Conservation (phyloP, 35 echinoderm and acorn worm species). For the Lytechinus variegatus region DNA sequence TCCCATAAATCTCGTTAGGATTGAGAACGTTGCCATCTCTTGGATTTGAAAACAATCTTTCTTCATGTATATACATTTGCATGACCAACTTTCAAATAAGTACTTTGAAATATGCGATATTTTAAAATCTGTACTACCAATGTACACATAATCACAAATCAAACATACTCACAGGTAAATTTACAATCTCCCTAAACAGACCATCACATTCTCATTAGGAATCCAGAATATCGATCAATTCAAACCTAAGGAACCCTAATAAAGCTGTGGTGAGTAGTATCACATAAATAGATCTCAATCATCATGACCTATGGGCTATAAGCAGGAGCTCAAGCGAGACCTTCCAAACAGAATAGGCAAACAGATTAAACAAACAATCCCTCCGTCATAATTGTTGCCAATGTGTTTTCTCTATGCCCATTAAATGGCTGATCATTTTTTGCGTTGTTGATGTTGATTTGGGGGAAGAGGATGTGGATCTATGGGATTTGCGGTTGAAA, state of each 20-base stretch:
- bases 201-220: neutral
- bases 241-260: neutral
- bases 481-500: neutral
- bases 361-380: slow-evolving; percentile 13
- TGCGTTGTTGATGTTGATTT: neutral
- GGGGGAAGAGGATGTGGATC: neutral
- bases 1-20: too few species aligned
- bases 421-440: neutral
- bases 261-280: neutral
- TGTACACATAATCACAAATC: neutral
- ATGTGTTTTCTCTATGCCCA: neutral
- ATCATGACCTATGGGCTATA: neutral
- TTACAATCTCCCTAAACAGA: neutral
- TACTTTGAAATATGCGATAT: neutral
- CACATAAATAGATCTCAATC: neutral
- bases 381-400: neutral
- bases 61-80: too few species aligned
- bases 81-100: neutral
- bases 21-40: too few species aligned
- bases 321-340: neutral
- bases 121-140: too few species aligned
- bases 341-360: neutral
- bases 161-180: neutral
- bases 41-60: too few species aligned
- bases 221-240: neutral